Evolutionary conservation across 2,888 invertebrate species (phyloP), one percentile per base, ranked within the genome.

Genomic region (Polia nebulosa): DNA sequence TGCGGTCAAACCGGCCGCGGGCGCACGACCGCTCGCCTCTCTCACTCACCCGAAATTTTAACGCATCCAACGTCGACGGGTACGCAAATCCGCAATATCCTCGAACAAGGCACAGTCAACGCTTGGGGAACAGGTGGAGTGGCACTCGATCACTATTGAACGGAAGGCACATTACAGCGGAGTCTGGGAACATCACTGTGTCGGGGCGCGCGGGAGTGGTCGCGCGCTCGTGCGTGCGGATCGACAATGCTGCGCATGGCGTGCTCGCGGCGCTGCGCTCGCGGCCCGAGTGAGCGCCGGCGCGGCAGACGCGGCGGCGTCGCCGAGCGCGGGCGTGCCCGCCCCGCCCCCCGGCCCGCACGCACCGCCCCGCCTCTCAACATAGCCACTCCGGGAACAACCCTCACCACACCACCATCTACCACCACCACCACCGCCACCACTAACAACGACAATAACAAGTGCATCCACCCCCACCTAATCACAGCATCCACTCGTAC

Each of bases 31-130:
- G 89, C 88, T 90, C 92, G 92, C 89, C 91, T 92, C 91, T 91
- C 95, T 94, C 94, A 94, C 95, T 94, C 94, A 95, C 95, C 95
- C 94, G 91, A 95, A 95, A 94, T 95, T 92, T 94, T 91, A 94
- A 93, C 92, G 94, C 95, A 95, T 95, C 95, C 95, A 94, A 94
- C 93, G 94, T 90, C 90, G 91, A 90, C 90, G 88, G 89, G 91
- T 90, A 90, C 90, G 91, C 90, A 91, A 90, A 93, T 93, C 91
- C 89, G 91, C 92, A 87, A 89, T 89, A 89, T 89, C 89, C 88
- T 87, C 86, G 84, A 85, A 79, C 82, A 78, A 77, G 78, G 86
- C 85, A 84, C 85, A 86, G 85, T 94, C 93, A 94, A 89, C 94
- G 94, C 88, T 94, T 93, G 77, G 94, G 94, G 89, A 93, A 94